A percentile compares a stretch with the other conserved stretches of the same genome.
phyloP scores from a whole-genome alignment of 2,797 vertebrate species.

The Chiroxiphia lanceolata region DNA sequence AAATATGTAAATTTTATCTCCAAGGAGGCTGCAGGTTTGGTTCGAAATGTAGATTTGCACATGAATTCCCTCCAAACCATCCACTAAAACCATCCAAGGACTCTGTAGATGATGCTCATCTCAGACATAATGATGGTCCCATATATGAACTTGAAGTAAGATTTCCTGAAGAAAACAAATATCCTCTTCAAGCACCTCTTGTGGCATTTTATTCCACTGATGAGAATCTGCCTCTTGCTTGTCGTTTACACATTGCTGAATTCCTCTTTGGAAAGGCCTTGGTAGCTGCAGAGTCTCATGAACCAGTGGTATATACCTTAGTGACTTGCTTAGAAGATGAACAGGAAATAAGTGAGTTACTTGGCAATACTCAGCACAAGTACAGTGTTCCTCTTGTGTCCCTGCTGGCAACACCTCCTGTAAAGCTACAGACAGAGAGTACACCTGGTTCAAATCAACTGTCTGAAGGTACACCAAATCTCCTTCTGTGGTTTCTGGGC shows the following conservation, averaged over 20 bases:
- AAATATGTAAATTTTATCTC: constrained; percentile 87
- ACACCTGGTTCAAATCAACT: not conserved
- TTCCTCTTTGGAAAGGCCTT: constrained; percentile 87
- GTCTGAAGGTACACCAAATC: constrained; percentile 69
- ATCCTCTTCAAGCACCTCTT: constrained; percentile 91
- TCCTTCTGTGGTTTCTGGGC: not conserved
- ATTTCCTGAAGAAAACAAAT: constrained; percentile 88
- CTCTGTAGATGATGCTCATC: constrained; percentile 77
- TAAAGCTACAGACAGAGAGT: constrained; percentile 55
- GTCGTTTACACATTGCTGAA: constrained; percentile 88
- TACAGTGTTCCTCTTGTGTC: constrained; percentile 84
- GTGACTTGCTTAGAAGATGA: constrained; percentile 90
- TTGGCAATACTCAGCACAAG: constrained; percentile 85
- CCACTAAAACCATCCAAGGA: constrained; percentile 52
- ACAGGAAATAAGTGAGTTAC: constrained; percentile 78
- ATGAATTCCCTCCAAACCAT: constrained; percentile 78
- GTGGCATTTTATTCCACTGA: constrained; percentile 93
- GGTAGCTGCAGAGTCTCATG: constrained; percentile 79
- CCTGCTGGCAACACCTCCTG: constrained; percentile 34
- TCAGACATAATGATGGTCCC: constrained; percentile 77
- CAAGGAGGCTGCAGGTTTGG: constrained; percentile 90
- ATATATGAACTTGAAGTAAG: constrained; percentile 92
- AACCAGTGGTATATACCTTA: constrained; percentile 90
- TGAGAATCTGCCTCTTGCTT: constrained; percentile 82
- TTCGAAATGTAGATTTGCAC: constrained; percentile 88